Base-by-base conservation (phyloP, 2,888 invertebrate genomes). In the Sicus ferrugineus region DNA sequence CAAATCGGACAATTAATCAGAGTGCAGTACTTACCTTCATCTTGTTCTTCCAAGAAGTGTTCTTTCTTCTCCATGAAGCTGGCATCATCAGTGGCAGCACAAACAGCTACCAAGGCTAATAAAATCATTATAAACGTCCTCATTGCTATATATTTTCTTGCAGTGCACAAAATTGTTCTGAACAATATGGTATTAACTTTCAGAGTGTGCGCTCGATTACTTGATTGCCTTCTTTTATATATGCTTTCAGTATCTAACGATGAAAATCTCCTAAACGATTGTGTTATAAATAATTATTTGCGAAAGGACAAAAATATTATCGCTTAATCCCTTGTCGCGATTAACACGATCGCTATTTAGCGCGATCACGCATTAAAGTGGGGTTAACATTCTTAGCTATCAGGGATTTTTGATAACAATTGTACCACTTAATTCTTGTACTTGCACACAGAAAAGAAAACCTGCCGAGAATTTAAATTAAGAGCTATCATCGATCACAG, bases 81-180 rank as follows among this genome's bases (percentile, higher is more conserved):
- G 14, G 78, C 77, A 38, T 77, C 73, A 19, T 81, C 79, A 26
- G 80, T 79, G 28, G 75, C 71, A 1, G 74, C 70, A 2, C 69
- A 72, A 46, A 70, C 75, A 73, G 77, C 80, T 73, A 79, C 67
- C 42, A 80, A 68, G 71, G 77, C 76, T 66, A 79, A 66, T 52
- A 79, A 75, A 64, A 77, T 63, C 66, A 72, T 73, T 1, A 74
- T 68, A 38, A 75, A 69, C 63, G 75, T 76, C 75, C 75, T 80
- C 77, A 73, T 79, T 72, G 9, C 30, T 38, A 56, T 59, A 0
- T 65, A 48, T 26, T 3, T 52, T 19, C 28, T 31, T 70, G 56
- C 28, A 23, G 31, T 54, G 34, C 19, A 21, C 23, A 46, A n/a
- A 34, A 34, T 34, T 34, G 14, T 34, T 42, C 42, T 42, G 42